A percentile compares a stretch with the other conserved stretches of the same genome.
Conservation (phyloP, 1,140 invertebrate genomes). For the Brachionus manjavacas region DNA sequence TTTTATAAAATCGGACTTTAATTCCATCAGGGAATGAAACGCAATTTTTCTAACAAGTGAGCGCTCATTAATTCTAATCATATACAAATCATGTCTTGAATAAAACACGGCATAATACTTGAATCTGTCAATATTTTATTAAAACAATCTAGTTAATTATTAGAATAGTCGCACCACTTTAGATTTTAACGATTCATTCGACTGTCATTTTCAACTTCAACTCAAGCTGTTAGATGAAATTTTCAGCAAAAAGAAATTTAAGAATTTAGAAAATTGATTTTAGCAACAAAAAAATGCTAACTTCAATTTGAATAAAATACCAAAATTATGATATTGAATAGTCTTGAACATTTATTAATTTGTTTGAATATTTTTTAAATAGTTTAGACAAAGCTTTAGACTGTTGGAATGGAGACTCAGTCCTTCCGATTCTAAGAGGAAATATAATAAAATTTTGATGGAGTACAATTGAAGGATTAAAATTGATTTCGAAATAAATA, state of each 20-base stretch:
- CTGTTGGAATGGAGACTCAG: too few relatives aligned
- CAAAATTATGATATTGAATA: too few relatives aligned
- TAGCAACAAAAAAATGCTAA: too few relatives aligned
- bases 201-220: neutral
- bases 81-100: neutral
- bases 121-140: neutral
- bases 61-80: slow-evolving; percentile 1
- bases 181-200: neutral
- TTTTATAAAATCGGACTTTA: neutral
- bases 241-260: neutral
- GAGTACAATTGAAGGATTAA: too few relatives aligned
- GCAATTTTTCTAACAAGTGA: neutral
- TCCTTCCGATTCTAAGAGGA: too few relatives aligned
- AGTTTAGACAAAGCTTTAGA: too few relatives aligned
- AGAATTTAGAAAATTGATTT: too few relatives aligned
- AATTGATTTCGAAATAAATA: too few relatives aligned
- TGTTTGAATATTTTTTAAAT: too few relatives aligned
- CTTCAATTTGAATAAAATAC: too few relatives aligned
- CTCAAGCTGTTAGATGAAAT: neutral
- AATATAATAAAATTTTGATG: too few relatives aligned
- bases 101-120: neutral
- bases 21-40: neutral
- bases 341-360: too few relatives aligned
- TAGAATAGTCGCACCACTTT: neutral
- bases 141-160: neutral